These are phyloP conservation scores for Ptychoptera albimana DNA, from an alignment of 2,888 invertebrate species.

Conservation along the genomic window DNA sequence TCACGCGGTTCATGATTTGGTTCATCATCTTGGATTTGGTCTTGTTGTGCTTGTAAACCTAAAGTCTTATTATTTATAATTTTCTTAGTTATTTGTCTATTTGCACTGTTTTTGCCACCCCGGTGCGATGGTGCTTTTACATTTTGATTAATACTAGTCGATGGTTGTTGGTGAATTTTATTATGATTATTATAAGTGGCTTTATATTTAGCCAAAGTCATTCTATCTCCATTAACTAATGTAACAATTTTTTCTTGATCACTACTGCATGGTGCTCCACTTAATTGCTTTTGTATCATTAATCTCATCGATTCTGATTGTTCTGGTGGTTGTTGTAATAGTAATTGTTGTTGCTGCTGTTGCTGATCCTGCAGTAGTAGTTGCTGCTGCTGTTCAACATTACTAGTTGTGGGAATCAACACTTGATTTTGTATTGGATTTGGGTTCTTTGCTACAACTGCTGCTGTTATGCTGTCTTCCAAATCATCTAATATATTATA, in stretches of 20 bases:
- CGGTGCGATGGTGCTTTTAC: neutral
- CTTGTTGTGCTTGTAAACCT: neutral
- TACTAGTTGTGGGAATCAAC: neutral
- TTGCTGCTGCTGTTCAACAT: neutral
- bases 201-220: slow-evolving; percentile 33
- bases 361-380: slow-evolving; percentile 2
- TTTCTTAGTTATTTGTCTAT: neutral
- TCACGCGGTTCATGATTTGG: slow-evolving; percentile 24
- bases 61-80: neutral
- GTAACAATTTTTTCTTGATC: slow-evolving; percentile 33
- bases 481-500: slow-evolving; percentile 34
- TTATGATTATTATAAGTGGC: too few species aligned
- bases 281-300: neutral
- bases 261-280: slow-evolving; percentile 21
- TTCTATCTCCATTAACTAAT: slow-evolving; percentile 31
- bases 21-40: neutral
- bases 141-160: too few species aligned
- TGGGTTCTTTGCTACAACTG: slow-evolving; percentile 25
- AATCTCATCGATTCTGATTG: slow-evolving; percentile 22
- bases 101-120: neutral
- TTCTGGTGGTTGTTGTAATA: slow-evolving; percentile 5
- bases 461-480: slow-evolving; percentile 37
- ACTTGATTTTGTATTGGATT: slow-evolving; percentile 1
- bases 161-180: slow-evolving; percentile 5
- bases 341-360: slow-evolving; percentile 21